Evolutionary conservation across 1,140 invertebrate genomes (phyloP).

Genomic region (Cotesia typhae): DNA sequence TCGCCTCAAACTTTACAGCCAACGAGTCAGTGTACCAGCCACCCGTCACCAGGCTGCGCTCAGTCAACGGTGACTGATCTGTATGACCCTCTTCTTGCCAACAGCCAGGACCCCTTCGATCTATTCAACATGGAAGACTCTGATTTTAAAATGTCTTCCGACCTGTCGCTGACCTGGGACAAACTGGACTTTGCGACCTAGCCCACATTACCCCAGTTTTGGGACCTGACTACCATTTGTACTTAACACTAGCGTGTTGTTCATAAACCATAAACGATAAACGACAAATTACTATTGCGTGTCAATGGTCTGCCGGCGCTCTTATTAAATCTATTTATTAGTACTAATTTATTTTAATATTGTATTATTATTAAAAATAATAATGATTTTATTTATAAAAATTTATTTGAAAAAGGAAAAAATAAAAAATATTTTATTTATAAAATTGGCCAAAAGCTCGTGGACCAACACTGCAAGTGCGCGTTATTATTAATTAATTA

Average conservation of each 20-base stretch:
- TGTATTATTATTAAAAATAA: too few relatives aligned
- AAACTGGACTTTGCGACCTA: conserved; percentile 73
- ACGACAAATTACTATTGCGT: too few relatives aligned
- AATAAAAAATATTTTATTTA: too few relatives aligned
- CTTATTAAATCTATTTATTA: too few relatives aligned
- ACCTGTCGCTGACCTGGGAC: conserved; percentile 69
- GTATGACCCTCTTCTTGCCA: conserved; percentile 72
- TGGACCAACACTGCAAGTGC: too few relatives aligned
- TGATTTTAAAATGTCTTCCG: conserved; percentile 72
- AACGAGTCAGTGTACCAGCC: conserved; percentile 30
- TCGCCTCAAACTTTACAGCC: conserved; percentile 43
- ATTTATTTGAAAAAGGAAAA: too few relatives aligned
- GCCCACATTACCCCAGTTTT: conserved; percentile 44
- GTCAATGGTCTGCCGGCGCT: too few relatives aligned
- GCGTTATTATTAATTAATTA: too few relatives aligned
- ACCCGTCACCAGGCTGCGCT: conserved; percentile 47
- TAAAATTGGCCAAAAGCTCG: too few relatives aligned
- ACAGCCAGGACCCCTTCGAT: conserved; percentile 74
- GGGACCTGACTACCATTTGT: conserved; percentile 47
- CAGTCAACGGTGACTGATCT: conserved; percentile 61
- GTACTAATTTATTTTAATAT: too few relatives aligned
- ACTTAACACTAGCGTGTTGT: conserved; percentile 47
- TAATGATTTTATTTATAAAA: too few relatives aligned
- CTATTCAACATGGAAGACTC: conserved; percentile 77
- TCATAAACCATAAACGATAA: background rate